phyloP scores from a whole-genome alignment of 1,140 invertebrate genomes.

The Pantala flavescens region DNA sequence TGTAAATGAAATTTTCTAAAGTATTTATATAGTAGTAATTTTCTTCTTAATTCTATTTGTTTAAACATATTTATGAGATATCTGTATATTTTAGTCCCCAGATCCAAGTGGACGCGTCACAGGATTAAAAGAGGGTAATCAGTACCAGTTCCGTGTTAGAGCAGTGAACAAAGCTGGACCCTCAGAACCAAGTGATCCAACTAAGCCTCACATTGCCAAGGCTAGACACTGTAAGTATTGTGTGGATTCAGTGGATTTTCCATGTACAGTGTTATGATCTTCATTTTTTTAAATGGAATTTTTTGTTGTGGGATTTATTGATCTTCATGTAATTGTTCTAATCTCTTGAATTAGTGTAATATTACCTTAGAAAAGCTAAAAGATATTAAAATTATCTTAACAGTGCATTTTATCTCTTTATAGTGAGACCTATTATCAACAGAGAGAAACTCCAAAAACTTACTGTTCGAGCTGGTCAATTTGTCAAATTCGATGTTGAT shows the following conservation, averaged over 20 bases:
- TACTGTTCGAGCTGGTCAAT: slow-evolving; percentile 80
- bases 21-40: too few species aligned
- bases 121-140: slow-evolving; percentile 80
- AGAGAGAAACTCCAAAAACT: slow-evolving; percentile 82
- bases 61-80: too few species aligned
- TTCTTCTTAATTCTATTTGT: too few species aligned
- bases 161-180: slow-evolving; percentile 92
- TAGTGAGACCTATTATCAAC: slow-evolving; percentile 85
- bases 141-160: slow-evolving; percentile 84
- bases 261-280: too few species aligned
- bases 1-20: slow-evolving; percentile 34
- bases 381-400: slow-evolving; percentile 19
- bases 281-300: too few species aligned
- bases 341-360: too few species aligned
- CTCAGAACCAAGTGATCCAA: slow-evolving; percentile 79
- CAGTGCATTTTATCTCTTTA: slow-evolving; percentile 25
- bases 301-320: too few species aligned
- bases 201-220: slow-evolving; percentile 78
- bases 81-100: slow-evolving; percentile 46
- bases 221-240: slow-evolving; percentile 75
- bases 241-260: too few species aligned
- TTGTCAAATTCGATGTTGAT: slow-evolving; percentile 86
- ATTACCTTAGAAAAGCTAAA: too few species aligned
- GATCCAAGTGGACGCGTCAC: slow-evolving; percentile 70
- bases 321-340: too few species aligned